Base-by-base conservation (phyloP, 2,113 vertebrate species). In the Alligator sinensis region DNA sequence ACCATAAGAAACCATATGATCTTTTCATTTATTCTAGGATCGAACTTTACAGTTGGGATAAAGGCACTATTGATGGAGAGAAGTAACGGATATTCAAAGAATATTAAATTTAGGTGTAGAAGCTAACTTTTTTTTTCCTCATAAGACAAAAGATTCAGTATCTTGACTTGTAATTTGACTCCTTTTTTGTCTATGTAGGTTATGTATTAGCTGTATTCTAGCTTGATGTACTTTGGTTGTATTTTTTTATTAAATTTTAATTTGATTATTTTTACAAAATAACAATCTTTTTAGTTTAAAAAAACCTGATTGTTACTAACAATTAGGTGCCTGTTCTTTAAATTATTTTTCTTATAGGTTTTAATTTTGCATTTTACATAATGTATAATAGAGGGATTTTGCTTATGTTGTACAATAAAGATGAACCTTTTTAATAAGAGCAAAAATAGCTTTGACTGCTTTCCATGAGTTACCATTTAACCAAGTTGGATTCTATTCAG, bases 271-370 rank as follows among this genome's bases (percentile, higher is more conserved):
- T 47, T 47, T 47, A 47, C 47, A 47, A 47, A 47, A 47, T 47
- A 47, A 47, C 47, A 47, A 47, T 54, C 7, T 3, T 47, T 59
- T 68, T 38, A 47, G 11, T 47, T 47, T 47, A 47, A 34, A 34
- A 34, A 34, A 38, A 47, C 47, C 47, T 7, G 9, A 47, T 38
- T 38, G 68, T 70, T 30, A 19, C 58, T 93, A 80, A 62, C 82
- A 90, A 84, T 64, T 60, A 82, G 14, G 14, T 1, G 0, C 0
- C 0, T 62, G 9, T 34, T 4, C n/a, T 47, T 82, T 34, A 75
- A 61, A 72, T 34, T 72, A 64, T 55, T 66, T 64, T 61, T 62
- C 58, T 58, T 47, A 47, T 47, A 47, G 47, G 9, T 47, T 47
- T 47, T 82, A 59, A 25, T 66, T 75, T 22, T 82, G 3, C 3